Evolutionary conservation across 2,113 vertebrate species (phyloP).

Genomic region (Panthera uncia): DNA sequence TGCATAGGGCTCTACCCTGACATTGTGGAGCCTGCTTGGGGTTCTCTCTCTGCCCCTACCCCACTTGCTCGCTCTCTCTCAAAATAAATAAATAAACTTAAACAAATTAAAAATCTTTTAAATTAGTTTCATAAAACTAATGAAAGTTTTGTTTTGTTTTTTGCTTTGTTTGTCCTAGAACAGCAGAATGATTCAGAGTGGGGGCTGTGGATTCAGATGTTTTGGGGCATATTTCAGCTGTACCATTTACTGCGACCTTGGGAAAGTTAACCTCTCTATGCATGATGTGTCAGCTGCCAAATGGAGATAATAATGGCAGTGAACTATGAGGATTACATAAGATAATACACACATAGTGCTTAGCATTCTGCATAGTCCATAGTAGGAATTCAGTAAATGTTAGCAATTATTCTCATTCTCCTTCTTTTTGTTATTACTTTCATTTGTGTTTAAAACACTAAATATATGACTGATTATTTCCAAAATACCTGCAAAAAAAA

Average conservation of each 20-base stretch:
- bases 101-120: neutral
- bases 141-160: neutral
- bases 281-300: neutral
- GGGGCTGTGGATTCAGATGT: neutral
- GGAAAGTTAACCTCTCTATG: neutral
- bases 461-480: neutral
- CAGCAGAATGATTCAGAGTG: neutral
- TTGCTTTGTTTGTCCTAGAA: neutral
- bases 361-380: too few relatives aligned
- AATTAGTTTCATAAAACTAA: neutral
- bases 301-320: neutral
- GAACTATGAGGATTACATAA: neutral
- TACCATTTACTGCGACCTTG: neutral
- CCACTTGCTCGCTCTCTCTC: too few relatives aligned
- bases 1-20: too few relatives aligned
- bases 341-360: too few relatives aligned
- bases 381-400: neutral
- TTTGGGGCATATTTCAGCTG: neutral
- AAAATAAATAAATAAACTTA: too few relatives aligned
- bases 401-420: neutral
- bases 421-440: neutral
- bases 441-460: neutral
- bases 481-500: neutral
- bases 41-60: too few relatives aligned
- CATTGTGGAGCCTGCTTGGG: too few relatives aligned